A percentile compares a stretch with the other conserved stretches of the same genome.
Conservation (phyloP, 2,113 vertebrate genomes). For the Cromileptes altivelis region DNA sequence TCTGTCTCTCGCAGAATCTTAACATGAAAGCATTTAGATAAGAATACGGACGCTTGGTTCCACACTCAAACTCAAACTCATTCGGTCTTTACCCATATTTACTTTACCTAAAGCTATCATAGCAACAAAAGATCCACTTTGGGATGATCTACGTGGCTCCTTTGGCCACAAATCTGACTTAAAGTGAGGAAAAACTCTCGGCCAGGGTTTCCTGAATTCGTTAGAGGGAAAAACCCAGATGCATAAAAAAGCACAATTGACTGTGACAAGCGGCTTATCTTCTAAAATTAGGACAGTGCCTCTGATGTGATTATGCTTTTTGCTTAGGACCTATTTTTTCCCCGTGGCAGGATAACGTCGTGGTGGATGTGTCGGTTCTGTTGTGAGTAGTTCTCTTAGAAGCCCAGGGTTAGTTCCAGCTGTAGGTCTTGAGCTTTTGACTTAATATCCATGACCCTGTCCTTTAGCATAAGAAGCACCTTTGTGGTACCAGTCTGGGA, state of each 20-base stretch:
- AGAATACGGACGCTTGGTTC: constrained; percentile 17
- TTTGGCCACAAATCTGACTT: constrained; percentile 13
- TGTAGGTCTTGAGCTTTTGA: background rate
- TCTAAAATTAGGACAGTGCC: constrained; percentile 44
- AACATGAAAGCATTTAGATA: constrained; percentile 6
- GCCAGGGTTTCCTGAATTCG: constrained; percentile 28
- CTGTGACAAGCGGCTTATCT: constrained; percentile 49
- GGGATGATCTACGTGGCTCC: constrained; percentile 24
- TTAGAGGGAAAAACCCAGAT: constrained; percentile 22
- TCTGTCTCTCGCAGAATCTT: constrained; percentile 23
- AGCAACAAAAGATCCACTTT: constrained; percentile 32
- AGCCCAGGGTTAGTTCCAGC: background rate
- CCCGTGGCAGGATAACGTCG: constrained; percentile 2
- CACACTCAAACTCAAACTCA: background rate
- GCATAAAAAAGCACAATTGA: constrained; percentile 42
- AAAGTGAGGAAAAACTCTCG: constrained; percentile 17
- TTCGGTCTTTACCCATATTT: constrained; percentile 6
- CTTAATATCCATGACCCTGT: background rate
- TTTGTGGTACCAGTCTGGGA: background rate
- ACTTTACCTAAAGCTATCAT: constrained; percentile 2
- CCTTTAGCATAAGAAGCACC: background rate
- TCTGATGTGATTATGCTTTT: constrained; percentile 41
- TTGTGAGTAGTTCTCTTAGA: background rate
- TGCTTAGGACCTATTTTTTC: background rate
- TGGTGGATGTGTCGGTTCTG: constrained; percentile 5